phyloP scores from a whole-genome alignment of 2,888 invertebrate genomes.

The Melanotus villosus region DNA sequence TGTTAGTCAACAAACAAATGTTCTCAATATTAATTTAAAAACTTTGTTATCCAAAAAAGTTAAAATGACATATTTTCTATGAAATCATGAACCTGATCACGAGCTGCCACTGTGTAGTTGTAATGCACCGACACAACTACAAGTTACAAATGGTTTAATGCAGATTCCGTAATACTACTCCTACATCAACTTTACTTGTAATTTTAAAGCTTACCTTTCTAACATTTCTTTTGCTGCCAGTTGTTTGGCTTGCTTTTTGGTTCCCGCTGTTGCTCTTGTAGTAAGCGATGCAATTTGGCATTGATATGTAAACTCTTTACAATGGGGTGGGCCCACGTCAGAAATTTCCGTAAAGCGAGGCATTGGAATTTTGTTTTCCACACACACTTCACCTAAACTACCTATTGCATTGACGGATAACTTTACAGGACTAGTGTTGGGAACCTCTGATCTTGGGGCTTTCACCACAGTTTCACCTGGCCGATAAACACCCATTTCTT shows the following conservation, averaged over 20 bases:
- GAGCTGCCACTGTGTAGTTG: too few relatives aligned
- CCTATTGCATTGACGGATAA: conserved; percentile 55
- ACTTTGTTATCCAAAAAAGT: too few relatives aligned
- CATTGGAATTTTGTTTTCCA: conserved; percentile 68
- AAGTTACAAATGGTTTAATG: too few relatives aligned
- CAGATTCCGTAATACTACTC: too few relatives aligned
- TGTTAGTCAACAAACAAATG: too few relatives aligned
- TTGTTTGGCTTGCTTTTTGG: conserved; percentile 79
- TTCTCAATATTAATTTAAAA: too few relatives aligned
- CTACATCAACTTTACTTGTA: too few relatives aligned
- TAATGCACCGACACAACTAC: too few relatives aligned
- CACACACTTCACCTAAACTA: conserved; percentile 67
- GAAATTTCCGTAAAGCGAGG: conserved; percentile 72
- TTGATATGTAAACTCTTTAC: conserved; percentile 74
- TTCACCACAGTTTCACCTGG: conserved; percentile 57
- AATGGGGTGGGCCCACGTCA: conserved; percentile 79
- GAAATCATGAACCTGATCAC: too few relatives aligned
- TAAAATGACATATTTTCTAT: too few relatives aligned
- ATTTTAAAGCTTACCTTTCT: conserved; percentile 58
- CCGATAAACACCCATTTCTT: conserved; percentile 60
- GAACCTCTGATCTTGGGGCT: conserved; percentile 49
- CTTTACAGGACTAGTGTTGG: conserved; percentile 44
- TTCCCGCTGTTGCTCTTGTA: conserved; percentile 72
- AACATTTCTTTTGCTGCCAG: conserved; percentile 71
- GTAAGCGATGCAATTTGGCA: conserved; percentile 71